A percentile compares a stretch with the other conserved stretches of the same genome.
Conservation (phyloP, 2,888 invertebrate species). For the Hydroisotoma schaefferi region DNA sequence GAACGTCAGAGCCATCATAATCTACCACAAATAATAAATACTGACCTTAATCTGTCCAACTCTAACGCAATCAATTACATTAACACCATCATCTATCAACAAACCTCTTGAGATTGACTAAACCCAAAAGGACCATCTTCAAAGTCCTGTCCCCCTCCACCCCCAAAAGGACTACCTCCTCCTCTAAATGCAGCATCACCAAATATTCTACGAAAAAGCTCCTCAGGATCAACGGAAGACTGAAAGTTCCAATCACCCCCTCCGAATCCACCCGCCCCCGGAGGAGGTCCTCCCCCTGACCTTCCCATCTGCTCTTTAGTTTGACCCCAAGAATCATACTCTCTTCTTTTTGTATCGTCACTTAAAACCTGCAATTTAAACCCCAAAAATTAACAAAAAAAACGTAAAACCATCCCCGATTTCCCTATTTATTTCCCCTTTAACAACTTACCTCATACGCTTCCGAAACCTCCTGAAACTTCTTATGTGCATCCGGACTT, state of each 20-base stretch:
- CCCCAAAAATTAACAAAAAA: not conserved
- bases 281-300: slow-evolving; percentile 53
- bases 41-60: too few species aligned
- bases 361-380: slow-evolving; percentile 65
- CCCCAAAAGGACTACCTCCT: slow-evolving; percentile 49
- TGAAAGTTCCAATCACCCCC: slow-evolving; percentile 71
- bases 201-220: slow-evolving; percentile 93
- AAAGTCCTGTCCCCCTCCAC: slow-evolving; percentile 61
- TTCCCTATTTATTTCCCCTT: not conserved
- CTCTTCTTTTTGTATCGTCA: slow-evolving; percentile 83
- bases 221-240: slow-evolving; percentile 89
- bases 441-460: slow-evolving; percentile 81
- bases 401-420: not conserved
- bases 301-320: slow-evolving; percentile 82
- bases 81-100: too few species aligned
- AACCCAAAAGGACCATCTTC: slow-evolving; percentile 71
- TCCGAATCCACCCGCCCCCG: slow-evolving; percentile 51
- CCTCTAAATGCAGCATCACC: slow-evolving; percentile 52
- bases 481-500: slow-evolving; percentile 80
- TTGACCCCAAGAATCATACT: slow-evolving; percentile 91
- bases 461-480: slow-evolving; percentile 98
- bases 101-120: slow-evolving; percentile 84
- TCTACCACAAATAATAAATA: slow-evolving; percentile 56
- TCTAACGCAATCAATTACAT: too few species aligned
- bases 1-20: slow-evolving; percentile 83